phyloP scores from a whole-genome alignment of 2,797 vertebrate genomes.

The Leptoclinus maculatus region DNA sequence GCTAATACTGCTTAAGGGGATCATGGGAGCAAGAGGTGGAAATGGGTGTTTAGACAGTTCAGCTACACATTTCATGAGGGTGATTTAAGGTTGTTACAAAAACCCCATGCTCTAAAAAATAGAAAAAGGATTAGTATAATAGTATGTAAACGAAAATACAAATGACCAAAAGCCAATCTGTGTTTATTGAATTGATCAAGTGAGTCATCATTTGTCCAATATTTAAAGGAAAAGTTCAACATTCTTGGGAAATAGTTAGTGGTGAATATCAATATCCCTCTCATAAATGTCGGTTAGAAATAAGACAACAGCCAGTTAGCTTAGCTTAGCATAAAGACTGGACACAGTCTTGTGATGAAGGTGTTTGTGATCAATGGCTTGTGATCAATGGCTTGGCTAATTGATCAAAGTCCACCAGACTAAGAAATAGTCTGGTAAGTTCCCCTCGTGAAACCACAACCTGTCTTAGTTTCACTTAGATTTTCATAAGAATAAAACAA shows the following conservation, averaged over 20 bases:
- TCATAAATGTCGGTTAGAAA: neutral
- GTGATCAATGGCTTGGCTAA: neutral
- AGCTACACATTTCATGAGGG: conserved; percentile 2
- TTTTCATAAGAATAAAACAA: neutral
- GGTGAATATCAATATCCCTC: neutral
- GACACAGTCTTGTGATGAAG: too few species aligned
- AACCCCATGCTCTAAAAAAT: neutral
- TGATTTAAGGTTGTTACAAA: neutral
- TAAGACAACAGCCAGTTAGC: neutral
- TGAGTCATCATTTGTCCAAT: neutral
- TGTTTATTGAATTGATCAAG: neutral
- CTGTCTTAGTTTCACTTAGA: neutral
- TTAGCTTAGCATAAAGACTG: neutral
- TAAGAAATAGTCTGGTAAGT: neutral
- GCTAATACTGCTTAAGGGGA: conserved; percentile 62
- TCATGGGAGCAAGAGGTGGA: conserved; percentile 43
- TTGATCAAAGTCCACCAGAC: neutral
- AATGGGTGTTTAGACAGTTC: neutral
- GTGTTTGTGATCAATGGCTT: too few species aligned
- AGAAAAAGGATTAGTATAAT: neutral
- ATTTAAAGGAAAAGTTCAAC: neutral
- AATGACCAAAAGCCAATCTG: neutral
- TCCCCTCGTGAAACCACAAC: neutral
- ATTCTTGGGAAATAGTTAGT: neutral
- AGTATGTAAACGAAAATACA: neutral